Evolutionary conservation across 2,113 vertebrate genomes (phyloP), one percentile per base, ranked within the genome.

Genomic region (Crotalus horridus): DNA sequence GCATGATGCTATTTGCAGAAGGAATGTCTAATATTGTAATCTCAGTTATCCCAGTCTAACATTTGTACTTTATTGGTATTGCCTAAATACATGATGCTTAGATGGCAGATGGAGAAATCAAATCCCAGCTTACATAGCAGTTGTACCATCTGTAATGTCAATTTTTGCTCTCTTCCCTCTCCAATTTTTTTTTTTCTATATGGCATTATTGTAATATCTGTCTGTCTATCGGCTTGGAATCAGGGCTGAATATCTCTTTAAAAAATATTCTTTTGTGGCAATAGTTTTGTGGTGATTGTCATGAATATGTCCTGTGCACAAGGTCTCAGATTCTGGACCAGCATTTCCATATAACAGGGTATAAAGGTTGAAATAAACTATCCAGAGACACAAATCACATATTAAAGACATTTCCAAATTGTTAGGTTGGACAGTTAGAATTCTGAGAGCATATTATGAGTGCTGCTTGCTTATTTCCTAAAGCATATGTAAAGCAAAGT

Each of bases 51-150:
- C 56, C 64, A 92, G 53, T 39, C 64, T 55, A 89, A 58, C 87
- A 85, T 92, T 81, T 92, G 87, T 89, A 89, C 39, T 89, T 81
- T 48, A 69, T 85, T 89, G 61, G 26, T 92, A 92, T 92, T 92
- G 91, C 26, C 29, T 89, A 92, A 85, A 89, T 92, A 58, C 54
- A 89, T 85, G 87, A 39, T 89, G 64, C 87, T 92, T 92, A 92
- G 91, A 92, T 89, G 89, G 91, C 91, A 92, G 64, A 92, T 92
- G 87, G 91, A 89, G 56, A 89, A 89, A 92, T 92, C 39, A 92
- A 92, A 92, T 92, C 91, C 87, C 91, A 89, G 87, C 87, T 92
- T 89, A 92, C 51, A 58, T 81, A 56, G 61, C 56, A 24, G 39
- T 92, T 92, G 53, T 89, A 54, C 91, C 91, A 85, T 92, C 91